Evolutionary conservation across 1,140 invertebrate genomes (phyloP), one percentile per base, ranked within the genome.

Genomic region (Harlomillsia oculata): DNA sequence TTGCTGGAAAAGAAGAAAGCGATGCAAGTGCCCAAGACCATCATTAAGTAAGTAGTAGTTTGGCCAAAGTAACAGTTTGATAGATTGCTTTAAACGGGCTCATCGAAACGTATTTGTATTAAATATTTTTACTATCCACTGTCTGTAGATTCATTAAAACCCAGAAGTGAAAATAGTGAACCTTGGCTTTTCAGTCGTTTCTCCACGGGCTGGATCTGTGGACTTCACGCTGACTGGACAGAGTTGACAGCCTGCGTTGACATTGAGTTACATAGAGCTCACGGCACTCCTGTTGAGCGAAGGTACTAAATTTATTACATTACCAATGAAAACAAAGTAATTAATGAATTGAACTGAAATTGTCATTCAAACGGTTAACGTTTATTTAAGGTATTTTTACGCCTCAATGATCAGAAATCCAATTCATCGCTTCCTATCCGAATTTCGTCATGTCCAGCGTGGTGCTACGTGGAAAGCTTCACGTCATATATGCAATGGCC

Each of bases 201-300:
- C 74, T 97, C 94, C 6, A 97, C 92, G 16, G 96, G 96, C 44
- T 99, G 96, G 96, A 89, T 90, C 68, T 99, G 96, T 76, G 95
- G 96, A 46, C 75, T 99, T 16, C 96, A 99, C 74, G 93, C 96
- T 9, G 90, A 99, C 75, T 99, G 92, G 86, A 97, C 95, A 13
- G 94, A 98, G 75, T 71, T 98, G 51, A 91, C 88, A 11, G 82
- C 80, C 67, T 89, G 90, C 73, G 89, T 94, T 37, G 86, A 91
- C 69, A 78, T 80, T 40, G 87, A 88, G 67, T 76, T 93, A 64
- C 86, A 91, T 69, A 82, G 87, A 72, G 83, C 87, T 66, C 88
- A 93, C 72, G 86, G 85, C 9, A 80, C 83, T 48, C 76, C 77
- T 5, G 78, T 83, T 1, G 87, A 87, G 68, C 72, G 87, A 63